Evolutionary conservation across 2,797 vertebrate genomes (phyloP).

Genomic region (Xyrichtys novacula): DNA sequence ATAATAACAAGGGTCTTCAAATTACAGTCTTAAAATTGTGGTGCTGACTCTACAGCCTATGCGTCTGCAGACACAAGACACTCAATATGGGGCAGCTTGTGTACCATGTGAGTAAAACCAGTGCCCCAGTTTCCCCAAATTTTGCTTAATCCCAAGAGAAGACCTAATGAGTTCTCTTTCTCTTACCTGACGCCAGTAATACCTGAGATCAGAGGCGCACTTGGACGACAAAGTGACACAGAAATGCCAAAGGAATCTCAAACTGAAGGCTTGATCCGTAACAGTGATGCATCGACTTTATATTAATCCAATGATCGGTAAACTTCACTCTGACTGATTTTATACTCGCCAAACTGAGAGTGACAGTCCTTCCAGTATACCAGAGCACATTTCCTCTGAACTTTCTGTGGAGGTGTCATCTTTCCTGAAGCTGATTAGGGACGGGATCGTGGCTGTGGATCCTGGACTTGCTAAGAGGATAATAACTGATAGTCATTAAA

Average conservation of each 20-base stretch:
- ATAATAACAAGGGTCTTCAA: no score
- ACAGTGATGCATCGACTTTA: neutral
- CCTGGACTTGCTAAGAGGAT: conserved; percentile 36
- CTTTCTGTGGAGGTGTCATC: neutral
- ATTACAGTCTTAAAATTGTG: no score
- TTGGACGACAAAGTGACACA: neutral
- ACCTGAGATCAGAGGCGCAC: neutral
- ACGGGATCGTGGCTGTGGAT: conserved; percentile 11
- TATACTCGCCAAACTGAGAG: neutral
- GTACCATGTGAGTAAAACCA: neutral
- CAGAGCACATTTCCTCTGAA: neutral
- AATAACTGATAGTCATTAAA: conserved; percentile 40
- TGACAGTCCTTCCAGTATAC: neutral
- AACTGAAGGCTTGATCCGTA: neutral
- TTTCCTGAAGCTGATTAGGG: conserved; percentile 27
- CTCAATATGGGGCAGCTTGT: no score
- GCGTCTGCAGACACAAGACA: no score
- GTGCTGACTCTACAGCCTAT: no score
- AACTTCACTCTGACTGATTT: neutral
- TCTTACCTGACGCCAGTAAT: neutral
- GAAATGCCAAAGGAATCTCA: no score
- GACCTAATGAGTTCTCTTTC: neutral
- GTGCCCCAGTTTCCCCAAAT: neutral
- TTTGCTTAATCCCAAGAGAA: neutral
- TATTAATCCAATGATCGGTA: neutral